phyloP scores from a whole-genome alignment of 2,113 vertebrate genomes.

The Mustela lutreola region DNA sequence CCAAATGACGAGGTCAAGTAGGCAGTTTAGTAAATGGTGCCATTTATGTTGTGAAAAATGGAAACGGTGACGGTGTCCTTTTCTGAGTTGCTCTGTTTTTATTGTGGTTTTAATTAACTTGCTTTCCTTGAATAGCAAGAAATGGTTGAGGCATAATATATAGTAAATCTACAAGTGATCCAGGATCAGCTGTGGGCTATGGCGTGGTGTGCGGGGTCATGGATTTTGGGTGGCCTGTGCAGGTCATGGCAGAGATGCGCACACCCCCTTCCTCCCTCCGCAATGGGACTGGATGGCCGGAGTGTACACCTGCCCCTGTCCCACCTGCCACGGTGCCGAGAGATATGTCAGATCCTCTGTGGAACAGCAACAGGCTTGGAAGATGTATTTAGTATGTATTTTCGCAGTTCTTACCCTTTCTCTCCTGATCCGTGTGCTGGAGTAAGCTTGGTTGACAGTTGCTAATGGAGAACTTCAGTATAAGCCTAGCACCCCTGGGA shows the following conservation, averaged over 20 bases:
- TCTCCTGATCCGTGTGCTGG: background rate
- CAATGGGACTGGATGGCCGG: background rate
- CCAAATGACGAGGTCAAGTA: background rate
- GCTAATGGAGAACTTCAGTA: background rate
- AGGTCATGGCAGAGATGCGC: accelerated
- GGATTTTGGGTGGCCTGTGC: background rate
- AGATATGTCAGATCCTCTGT: background rate
- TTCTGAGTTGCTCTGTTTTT: conserved; percentile 1
- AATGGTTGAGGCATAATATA: background rate
- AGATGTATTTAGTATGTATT: background rate
- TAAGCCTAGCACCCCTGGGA: background rate
- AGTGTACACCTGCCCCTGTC: background rate
- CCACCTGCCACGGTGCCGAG: background rate
- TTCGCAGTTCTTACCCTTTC: conserved; percentile 15
- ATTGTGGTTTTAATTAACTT: conserved; percentile 41
- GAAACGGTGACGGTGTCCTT: background rate
- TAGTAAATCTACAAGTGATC: background rate
- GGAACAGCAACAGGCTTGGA: background rate
- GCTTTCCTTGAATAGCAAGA: background rate
- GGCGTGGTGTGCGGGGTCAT: accelerated
- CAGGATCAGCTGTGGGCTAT: background rate
- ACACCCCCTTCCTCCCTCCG: background rate
- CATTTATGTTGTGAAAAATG: background rate
- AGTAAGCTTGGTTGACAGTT: background rate
- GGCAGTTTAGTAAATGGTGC: background rate